A percentile compares a stretch with the other conserved stretches of the same genome.
These are phyloP conservation scores for Paradisaea rubra DNA, from an alignment of 2,113 vertebrate species.

Conservation along the genomic window DNA sequence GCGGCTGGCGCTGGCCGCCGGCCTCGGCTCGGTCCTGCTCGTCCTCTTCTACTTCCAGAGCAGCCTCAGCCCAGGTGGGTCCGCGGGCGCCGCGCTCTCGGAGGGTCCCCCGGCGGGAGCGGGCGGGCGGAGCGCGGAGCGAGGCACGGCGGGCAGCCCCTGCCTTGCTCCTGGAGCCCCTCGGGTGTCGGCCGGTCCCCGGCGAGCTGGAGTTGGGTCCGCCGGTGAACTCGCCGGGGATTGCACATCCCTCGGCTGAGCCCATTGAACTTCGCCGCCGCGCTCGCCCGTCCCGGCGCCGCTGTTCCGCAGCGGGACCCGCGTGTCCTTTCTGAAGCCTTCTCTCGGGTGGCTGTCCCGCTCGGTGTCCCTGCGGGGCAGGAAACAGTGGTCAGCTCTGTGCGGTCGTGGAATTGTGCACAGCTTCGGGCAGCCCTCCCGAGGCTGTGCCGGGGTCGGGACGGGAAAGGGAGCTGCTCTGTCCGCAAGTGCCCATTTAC, in stretches of 20 bases:
- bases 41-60: slow-evolving; percentile 77
- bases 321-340: accelerated
- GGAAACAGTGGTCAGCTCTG: accelerated
- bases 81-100: neutral
- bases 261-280: accelerated
- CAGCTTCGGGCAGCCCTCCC: accelerated
- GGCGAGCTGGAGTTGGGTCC: neutral
- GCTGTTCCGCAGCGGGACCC: accelerated
- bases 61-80: slow-evolving; percentile 79
- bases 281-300: neutral
- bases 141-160: neutral
- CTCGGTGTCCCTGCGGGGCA: neutral
- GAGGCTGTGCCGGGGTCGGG: neutral
- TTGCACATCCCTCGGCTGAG: neutral
- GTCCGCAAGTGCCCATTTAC: accelerated
- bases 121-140: neutral
- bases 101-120: neutral
- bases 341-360: neutral
- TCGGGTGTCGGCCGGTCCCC: neutral
- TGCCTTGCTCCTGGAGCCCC: accelerated
- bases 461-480: neutral
- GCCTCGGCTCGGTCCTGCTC: slow-evolving; percentile 78
- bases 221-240: neutral
- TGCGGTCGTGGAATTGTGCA: accelerated
- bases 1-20: slow-evolving; percentile 70